Base-by-base conservation (phyloP, 2,888 invertebrate species). In the Eristalis arbustorum region DNA sequence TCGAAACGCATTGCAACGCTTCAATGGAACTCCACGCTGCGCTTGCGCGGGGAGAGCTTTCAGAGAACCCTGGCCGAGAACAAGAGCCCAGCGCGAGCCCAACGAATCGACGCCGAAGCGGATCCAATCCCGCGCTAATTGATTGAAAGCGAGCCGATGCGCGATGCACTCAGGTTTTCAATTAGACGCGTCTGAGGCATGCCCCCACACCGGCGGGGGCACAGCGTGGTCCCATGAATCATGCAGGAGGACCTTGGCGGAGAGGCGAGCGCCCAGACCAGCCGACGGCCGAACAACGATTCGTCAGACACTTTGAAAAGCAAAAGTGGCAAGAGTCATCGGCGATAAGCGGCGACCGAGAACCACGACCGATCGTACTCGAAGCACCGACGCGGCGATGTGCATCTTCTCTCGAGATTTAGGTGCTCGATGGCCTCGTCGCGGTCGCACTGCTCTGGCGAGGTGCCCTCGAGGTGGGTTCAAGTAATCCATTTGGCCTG, bases 401-500 rank as follows among this genome's bases (percentile, higher is more conserved):
- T 49, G 28, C 57, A 49, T 78, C 63, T 66, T 49, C 49, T 49
- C 49, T 49, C 8, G 49, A 18, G 6, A 8, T 49, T 49, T n/a
- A 49, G 49, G 49, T 49, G 49, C 8, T 49, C 49, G 6, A 18
- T 49, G 49, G 3, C 22, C 42, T 25, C 59, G n/a, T 34, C 78
- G 3, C 42, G 10, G 10, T 23, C 42, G 37, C 64, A 66, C 69
- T 74, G 68, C 57, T 63, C 62, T 72, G 23, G 61, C 57, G 28
- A 25, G 22, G 49, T 49, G 18, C 49, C 49, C 49, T 49, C 76
- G 57, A 80, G 72, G 66, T 77, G 72, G 69, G 77, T 57, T 82
- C 77, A 82, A 77, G 66, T 82, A 11, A 66, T 82, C 82, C 78
- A 85, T 77, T 82, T 82, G 71, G 71, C 83, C 78, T 66, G 83